A percentile compares a stretch with the other conserved stretches of the same genome.
Evolutionary conservation across 2,113 vertebrate species (phyloP).

Genomic region (Hemiprocne comata): DNA sequence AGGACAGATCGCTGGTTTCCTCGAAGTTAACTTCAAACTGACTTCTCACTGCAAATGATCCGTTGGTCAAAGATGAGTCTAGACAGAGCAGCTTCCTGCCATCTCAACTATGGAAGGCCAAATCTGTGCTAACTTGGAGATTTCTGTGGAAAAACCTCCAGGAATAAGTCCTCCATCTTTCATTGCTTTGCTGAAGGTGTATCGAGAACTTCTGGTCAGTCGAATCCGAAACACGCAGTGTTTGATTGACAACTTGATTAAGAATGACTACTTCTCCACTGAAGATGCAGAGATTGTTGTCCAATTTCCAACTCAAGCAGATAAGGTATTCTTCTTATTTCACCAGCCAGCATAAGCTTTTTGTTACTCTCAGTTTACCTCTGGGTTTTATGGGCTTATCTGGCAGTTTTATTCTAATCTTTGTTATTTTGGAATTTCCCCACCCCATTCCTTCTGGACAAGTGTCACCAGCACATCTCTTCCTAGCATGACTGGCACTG

Average conservation of each 20-base stretch:
- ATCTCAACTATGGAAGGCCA: conserved; percentile 64
- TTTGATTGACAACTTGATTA: conserved; percentile 88
- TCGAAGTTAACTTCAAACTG: not conserved
- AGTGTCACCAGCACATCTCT: not conserved
- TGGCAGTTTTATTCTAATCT: not conserved
- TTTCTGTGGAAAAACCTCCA: not conserved
- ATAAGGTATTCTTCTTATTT: conserved; percentile 79
- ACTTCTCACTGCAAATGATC: not conserved
- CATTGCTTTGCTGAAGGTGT: conserved; percentile 74
- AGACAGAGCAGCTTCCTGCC: not conserved
- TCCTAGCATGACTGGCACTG: not conserved
- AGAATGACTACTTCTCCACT: conserved; percentile 83
- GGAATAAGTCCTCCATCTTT: not conserved
- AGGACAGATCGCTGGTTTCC: not conserved
- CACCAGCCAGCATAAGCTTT: not conserved
- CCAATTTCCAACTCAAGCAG: conserved; percentile 81
- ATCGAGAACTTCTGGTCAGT: conserved; percentile 87
- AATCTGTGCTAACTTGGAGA: not conserved
- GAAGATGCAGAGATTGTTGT: conserved; percentile 90
- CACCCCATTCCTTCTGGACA: not conserved
- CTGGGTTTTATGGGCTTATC: not conserved
- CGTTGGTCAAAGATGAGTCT: conserved; percentile 58
- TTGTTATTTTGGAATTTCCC: not conserved
- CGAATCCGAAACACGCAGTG: conserved; percentile 86
- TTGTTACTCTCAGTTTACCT: not conserved